Evolutionary conservation across 2,888 invertebrate species (phyloP), one percentile per base, ranked within the genome.

Genomic region (Phalera bucephala): DNA sequence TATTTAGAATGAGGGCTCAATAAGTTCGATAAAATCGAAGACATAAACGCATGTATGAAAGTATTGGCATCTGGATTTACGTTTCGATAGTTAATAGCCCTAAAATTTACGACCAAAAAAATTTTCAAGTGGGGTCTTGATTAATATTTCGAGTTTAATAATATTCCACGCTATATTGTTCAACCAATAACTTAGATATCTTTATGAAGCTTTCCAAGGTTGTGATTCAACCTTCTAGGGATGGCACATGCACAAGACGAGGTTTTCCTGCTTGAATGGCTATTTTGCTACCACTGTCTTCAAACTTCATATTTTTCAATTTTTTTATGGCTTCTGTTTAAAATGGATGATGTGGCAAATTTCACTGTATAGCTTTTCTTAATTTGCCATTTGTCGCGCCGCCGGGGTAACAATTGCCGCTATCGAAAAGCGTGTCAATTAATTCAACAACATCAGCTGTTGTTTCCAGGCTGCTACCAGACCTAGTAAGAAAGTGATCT

Each of bases 81-180:
- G 26, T 57, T 54, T 12, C 50, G 33, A 11, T 45, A 55, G 31
- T 58, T 55, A 2, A 52, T 12, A 5, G 56, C 52, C 30, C 49
- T 50, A 15, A 53, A n/a, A n/a, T n/a, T n/a, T 32, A 27, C 48
- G 25, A 4, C 54, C 56, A 49, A 57, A 59, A 38, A 53, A 56
- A 28, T 36, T 48, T 33, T 58, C 54, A 0, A 56, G 30, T 19
- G 47, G n/a, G 50, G 23, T 57, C 55, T 32, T 58, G 61, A 23
- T 61, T 61, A 20, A 54, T 23, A 17, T 36, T 2, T 28, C 55
- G 21, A 2, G 52, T 45, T 32, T 56, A 54, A 35, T 35, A 50
- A 39, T 46, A 53, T n/a, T 36, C 10, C n/a, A 57, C 33, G 1
- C 23, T 28, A 49, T 49, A 45, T 10, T 40, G 32, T 7, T 44